Evolutionary conservation across 2,888 invertebrate genomes (phyloP), one percentile per base, ranked within the genome.

Genomic region (Tetranychus piercei): DNA sequence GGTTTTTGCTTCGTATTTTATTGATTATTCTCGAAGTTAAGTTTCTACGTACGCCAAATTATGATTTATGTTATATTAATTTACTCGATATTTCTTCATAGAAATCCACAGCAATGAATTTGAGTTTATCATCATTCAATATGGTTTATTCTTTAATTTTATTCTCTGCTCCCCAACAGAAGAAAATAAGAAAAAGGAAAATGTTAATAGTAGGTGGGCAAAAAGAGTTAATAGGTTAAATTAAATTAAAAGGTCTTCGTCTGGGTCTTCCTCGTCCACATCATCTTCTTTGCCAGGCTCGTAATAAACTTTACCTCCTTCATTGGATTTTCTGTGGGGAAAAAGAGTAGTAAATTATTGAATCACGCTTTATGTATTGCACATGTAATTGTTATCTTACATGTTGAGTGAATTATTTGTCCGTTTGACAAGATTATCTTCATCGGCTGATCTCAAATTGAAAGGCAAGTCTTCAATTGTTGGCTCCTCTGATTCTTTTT

Each of bases 231-330:
- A 15, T 55, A 0, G 1, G 55, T 2, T 22, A 23, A 22, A 20
- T 69, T 23, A 69, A 23, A 69, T 23, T 9, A 69, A 23, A 11
- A 69, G 34, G 23, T 69, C 69, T 23, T 69, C 69, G 23, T 69
- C 69, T 23, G 69, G 69, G 34, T 69, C 69, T 69, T 69, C 69
- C 69, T 69, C 69, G 34, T 69, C 69, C 4, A 69, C 69, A 69
- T 69, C 69, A 69, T 69, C 69, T 23, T 69, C 69, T 69, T 69
- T 69, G 5, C 69, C 69, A 69, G 69, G 69, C 20, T 23, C 11
- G 34, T 69, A 69, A 23, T 23, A 69, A 55, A 55, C 55, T 55
- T 55, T 55, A 55, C 55, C 55, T 15, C 55, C 55, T 55, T 55
- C 55, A 2, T 55, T 55, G 15, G 55, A 15, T 55, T 69, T 23